Evolutionary conservation across 2,113 vertebrate genomes (phyloP), one percentile per base, ranked within the genome.

Genomic region (Alligator sinensis): DNA sequence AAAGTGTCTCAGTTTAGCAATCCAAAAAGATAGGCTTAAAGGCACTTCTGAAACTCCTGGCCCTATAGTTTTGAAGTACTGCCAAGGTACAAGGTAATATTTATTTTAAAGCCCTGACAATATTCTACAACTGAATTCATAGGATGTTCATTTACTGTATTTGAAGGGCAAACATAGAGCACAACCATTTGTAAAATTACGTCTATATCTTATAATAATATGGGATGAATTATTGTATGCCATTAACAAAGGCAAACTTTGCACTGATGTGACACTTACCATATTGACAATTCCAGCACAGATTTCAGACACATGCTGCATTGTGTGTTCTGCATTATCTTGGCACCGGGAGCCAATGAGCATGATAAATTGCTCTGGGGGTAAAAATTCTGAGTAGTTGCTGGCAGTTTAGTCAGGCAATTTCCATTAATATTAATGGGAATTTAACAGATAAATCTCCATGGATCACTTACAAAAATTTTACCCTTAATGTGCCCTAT

Each of bases 381-480:
- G 19, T 83, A 92, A 28, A 63, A 93, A 92, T 94, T 85, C 84
- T 60, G 66, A 82, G 30, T 18, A 54, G 16, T 55, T 74, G 68
- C 90, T 90, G 75, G 58, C 70, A 87, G 58, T 27, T 86, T 84
- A 75, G 82, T 82, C 84, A 64, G 61, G 77, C 64, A 84, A 87
- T 94, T 77, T 4, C 77, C 54, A 77, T 96, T 92, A 91, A 96
- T 96, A 91, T 95, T 96, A 91, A 94, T 93, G 61, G 61, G 77
- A 92, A 91, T 96, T 95, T 83, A 91, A 77, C 63, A 80, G 88
- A 92, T 94, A 95, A 95, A 95, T 96, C 94, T 94, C 88, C 77
- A 63, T 94, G 75, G 92, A 89, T 95, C 91, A 96, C 88, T 96
- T 91, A 24, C 82, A 93, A 84, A 87, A 91, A 95, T 90, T 92